A percentile compares a stretch with the other conserved stretches of the same genome.
phyloP scores from a whole-genome alignment of 1,140 invertebrate genomes.

The Euglossa dilemma region DNA sequence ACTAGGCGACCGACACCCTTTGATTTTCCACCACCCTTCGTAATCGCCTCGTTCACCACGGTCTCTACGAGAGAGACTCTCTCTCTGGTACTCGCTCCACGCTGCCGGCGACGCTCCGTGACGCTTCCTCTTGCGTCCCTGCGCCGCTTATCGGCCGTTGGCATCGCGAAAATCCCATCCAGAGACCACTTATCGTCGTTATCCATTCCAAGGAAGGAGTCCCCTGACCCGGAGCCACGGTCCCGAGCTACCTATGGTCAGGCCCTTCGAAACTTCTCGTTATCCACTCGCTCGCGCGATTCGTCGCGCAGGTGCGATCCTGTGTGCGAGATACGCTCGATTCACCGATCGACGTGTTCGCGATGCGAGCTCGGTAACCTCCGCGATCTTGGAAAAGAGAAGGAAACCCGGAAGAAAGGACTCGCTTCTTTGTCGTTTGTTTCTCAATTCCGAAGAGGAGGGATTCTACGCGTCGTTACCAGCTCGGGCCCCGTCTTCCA shows the following conservation, averaged over 20 bases:
- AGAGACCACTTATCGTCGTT: neutral
- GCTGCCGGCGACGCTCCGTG: too few species aligned
- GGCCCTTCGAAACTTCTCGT: neutral
- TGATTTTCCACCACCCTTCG: constrained; percentile 28
- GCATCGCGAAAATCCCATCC: constrained; percentile 7
- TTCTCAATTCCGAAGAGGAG: too few species aligned
- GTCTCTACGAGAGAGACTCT: too few species aligned
- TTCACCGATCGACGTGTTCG: neutral
- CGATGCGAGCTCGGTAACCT: too few species aligned
- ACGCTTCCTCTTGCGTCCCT: neutral
- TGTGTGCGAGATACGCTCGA: neutral
- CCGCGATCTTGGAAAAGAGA: too few species aligned
- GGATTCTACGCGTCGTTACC: too few species aligned
- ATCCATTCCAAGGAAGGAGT: neutral
- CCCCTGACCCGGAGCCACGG: neutral
- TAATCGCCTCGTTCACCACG: neutral
- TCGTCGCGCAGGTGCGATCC: constrained; percentile 18
- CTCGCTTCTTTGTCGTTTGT: neutral
- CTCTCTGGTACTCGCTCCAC: neutral
- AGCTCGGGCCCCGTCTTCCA: constrained; percentile 18
- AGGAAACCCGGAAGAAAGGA: neutral
- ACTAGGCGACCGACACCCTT: constrained; percentile 19
- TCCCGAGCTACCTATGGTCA: neutral
- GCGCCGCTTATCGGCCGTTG: neutral
- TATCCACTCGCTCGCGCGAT: constrained; percentile 36